phyloP scores from a whole-genome alignment of 2,797 vertebrate species.

The Chloroceryle amazona region DNA sequence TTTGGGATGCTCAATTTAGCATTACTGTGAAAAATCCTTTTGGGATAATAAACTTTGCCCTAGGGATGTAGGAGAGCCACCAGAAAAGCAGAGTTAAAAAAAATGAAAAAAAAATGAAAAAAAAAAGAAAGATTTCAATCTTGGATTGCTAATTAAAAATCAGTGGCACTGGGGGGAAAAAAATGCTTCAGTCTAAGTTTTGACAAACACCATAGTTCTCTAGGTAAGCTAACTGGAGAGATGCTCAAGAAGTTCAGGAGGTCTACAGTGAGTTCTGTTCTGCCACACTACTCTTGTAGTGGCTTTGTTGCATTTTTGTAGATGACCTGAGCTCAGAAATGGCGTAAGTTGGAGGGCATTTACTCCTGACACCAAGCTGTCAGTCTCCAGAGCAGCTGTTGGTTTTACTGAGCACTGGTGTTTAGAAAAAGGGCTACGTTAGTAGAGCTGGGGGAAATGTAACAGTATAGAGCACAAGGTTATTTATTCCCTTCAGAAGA shows the following conservation, averaged over 20 bases:
- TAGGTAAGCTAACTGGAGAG: not conserved
- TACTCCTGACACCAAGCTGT: not conserved
- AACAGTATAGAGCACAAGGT: not conserved
- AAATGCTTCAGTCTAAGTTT: not conserved
- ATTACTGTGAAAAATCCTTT: slow-evolving; percentile 71
- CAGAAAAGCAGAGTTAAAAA: not conserved
- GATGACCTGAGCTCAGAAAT: not conserved
- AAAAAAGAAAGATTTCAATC: not conserved
- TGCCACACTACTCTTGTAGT: not conserved
- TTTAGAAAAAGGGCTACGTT: not conserved
- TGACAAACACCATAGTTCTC: not conserved
- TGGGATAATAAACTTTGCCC: slow-evolving; percentile 57
- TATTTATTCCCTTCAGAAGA: not conserved
- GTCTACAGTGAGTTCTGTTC: not conserved
- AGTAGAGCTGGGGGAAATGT: not conserved
- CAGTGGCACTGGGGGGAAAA: not conserved
- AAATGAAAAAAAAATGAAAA: not conserved
- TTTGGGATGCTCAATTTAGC: slow-evolving; percentile 62
- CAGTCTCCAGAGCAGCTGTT: not conserved
- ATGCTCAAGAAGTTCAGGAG: not conserved
- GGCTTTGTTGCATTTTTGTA: not conserved
- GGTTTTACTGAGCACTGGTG: not conserved
- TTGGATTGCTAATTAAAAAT: slow-evolving; percentile 57
- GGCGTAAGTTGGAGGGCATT: not conserved
- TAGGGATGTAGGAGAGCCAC: slow-evolving; percentile 26